phyloP scores from a whole-genome alignment of 2,888 invertebrate species.

The Bursaphelenchus okinawaensis region DNA sequence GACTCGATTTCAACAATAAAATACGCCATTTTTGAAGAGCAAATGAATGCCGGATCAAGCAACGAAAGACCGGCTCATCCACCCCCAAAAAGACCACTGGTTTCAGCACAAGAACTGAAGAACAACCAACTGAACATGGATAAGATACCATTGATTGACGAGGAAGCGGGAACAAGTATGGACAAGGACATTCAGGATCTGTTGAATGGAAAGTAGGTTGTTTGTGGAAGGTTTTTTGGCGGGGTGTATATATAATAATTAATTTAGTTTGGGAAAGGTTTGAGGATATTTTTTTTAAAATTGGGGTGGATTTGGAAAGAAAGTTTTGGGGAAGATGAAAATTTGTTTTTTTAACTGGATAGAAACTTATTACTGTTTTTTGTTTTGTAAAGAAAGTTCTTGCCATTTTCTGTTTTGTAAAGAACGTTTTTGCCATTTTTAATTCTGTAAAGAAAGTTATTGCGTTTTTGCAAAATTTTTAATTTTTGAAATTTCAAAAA shows the following conservation, averaged over 20 bases:
- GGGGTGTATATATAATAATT: not conserved
- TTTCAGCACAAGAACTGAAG: slow-evolving; percentile 25
- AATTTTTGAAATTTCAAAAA: not conserved
- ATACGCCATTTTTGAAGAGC: slow-evolving; percentile 90
- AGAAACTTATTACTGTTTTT: too few species aligned
- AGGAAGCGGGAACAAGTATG: slow-evolving; percentile 14
- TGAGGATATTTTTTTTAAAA: too few species aligned
- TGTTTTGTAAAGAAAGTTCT: too few species aligned
- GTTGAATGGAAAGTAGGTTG: not conserved
- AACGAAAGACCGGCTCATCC: slow-evolving; percentile 9
- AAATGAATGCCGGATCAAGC: slow-evolving; percentile 63
- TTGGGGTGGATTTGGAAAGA: too few species aligned
- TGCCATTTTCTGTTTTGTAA: too few species aligned
- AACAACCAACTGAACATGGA: slow-evolving; percentile 12
- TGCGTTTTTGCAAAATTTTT: not conserved
- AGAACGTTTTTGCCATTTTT: too few species aligned
- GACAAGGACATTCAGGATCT: not conserved
- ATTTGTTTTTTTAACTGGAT: too few species aligned
- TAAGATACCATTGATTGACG: slow-evolving; percentile 5
- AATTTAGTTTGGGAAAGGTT: not conserved
- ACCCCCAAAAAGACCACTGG: slow-evolving; percentile 35
- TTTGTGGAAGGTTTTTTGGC: not conserved
- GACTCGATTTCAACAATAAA: slow-evolving; percentile 84
- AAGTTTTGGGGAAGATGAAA: too few species aligned
- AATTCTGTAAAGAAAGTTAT: too few species aligned